Percentiles rank a stretch among this genome's conserved stretches.
Conservation (phyloP, 2,888 invertebrate species). For the Eulithis prunata region DNA sequence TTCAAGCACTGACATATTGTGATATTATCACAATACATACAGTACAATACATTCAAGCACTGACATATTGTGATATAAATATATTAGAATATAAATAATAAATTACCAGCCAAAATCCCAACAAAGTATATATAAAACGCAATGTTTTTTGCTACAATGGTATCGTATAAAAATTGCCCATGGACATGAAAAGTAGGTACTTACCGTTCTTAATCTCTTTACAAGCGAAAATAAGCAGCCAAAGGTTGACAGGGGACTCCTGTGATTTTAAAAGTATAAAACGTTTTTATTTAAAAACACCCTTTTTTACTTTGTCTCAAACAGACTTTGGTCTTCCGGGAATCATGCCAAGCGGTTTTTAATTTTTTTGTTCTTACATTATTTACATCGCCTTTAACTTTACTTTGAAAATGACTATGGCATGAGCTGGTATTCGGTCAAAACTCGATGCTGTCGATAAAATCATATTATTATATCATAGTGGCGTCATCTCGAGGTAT, state of each 20-base stretch:
- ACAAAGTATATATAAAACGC: slow-evolving; percentile 14
- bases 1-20: too few species aligned
- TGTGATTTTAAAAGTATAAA: slow-evolving; percentile 62
- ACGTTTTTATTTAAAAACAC: slow-evolving; percentile 53
- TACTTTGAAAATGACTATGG: too few species aligned
- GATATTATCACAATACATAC: too few species aligned
- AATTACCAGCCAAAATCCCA: background rate
- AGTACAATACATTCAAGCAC: too few species aligned
- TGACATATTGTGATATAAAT: too few species aligned
- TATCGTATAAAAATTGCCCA: slow-evolving; percentile 53
- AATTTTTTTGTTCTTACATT: slow-evolving; percentile 18
- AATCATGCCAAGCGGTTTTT: slow-evolving; percentile 26
- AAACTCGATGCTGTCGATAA: background rate
- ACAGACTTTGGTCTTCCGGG: slow-evolving; percentile 33
- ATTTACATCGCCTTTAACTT: background rate
- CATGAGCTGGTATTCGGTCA: too few species aligned
- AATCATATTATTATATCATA: background rate
- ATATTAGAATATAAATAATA: too few species aligned
- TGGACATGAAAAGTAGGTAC: slow-evolving; percentile 45
- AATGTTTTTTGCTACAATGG: slow-evolving; percentile 39
- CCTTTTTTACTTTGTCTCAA: slow-evolving; percentile 42
- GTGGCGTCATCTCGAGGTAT: background rate
- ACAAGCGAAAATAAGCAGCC: slow-evolving; percentile 58
- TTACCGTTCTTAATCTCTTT: slow-evolving; percentile 54
- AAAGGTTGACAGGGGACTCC: slow-evolving; percentile 64